These are phyloP conservation scores for Ataeniobius toweri DNA, from an alignment of 2,797 vertebrate genomes.

Conservation along the genomic window DNA sequence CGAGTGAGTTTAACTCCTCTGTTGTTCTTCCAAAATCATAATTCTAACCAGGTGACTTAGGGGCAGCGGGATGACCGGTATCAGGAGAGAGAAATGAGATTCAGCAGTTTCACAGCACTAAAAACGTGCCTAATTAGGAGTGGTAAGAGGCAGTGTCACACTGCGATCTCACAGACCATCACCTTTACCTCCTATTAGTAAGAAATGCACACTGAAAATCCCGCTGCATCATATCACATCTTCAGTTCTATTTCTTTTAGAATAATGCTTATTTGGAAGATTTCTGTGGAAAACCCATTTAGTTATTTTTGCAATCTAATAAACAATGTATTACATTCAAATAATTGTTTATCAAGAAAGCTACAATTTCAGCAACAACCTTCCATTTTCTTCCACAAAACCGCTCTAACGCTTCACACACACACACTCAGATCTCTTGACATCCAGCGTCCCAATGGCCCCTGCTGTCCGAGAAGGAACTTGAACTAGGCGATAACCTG, in stretches of 20 bases:
- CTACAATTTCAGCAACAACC: neutral
- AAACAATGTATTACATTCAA: neutral
- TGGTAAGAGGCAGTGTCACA: constrained; percentile 80
- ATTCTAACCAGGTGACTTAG: constrained; percentile 84
- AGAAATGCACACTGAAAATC: constrained; percentile 69
- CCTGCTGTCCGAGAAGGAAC: constrained; percentile 86
- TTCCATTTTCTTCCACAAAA: constrained; percentile 12
- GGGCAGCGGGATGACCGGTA: constrained; percentile 75
- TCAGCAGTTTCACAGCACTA: constrained; percentile 86
- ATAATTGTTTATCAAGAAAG: neutral
- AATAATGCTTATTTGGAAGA: neutral
- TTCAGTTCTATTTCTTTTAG: neutral
- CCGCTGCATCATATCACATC: constrained; percentile 53
- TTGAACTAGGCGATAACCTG: constrained; percentile 97
- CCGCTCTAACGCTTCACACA: constrained; percentile 15
- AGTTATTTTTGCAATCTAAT: neutral
- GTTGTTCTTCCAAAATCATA: constrained; percentile 87
- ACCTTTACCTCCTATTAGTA: constrained; percentile 84
- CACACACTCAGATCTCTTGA: constrained; percentile 67
- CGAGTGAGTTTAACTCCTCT: constrained; percentile 78
- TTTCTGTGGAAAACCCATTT: neutral
- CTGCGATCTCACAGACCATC: constrained; percentile 77
- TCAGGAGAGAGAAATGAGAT: constrained; percentile 80
- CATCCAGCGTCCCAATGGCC: constrained; percentile 82
- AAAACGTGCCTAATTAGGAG: constrained; percentile 89